Conservation (phyloP, 2,113 vertebrate genomes). For the Actinemys pallida region DNA sequence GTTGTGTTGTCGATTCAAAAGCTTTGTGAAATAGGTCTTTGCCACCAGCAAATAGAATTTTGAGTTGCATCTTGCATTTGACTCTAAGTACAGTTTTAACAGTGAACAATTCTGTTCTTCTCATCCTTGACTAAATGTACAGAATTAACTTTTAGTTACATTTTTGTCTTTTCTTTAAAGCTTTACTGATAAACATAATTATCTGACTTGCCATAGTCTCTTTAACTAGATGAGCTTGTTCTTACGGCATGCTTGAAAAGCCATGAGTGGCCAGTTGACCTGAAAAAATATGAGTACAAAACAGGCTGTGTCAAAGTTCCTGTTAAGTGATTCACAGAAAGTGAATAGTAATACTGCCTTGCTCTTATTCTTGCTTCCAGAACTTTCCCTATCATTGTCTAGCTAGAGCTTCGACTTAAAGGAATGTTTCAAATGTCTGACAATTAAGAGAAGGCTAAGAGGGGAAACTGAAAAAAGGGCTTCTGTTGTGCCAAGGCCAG, state of each 20-base stretch:
- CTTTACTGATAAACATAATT: not conserved
- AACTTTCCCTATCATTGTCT: not conserved
- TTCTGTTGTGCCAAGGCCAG: not conserved
- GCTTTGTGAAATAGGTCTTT: not conserved
- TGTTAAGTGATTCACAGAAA: not conserved
- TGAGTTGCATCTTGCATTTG: not conserved
- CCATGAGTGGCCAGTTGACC: constrained; percentile 12
- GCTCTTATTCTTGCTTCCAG: not conserved
- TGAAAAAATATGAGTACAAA: constrained; percentile 15
- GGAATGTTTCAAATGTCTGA: not conserved
- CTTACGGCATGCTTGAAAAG: not conserved
- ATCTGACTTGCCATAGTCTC: not conserved
- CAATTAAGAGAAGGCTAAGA: not conserved
- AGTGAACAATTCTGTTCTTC: not conserved
- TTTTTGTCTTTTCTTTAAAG: not conserved
- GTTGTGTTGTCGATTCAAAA: not conserved
- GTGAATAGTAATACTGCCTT: not conserved
- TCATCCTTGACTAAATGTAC: not conserved
- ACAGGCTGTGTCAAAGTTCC: not conserved
- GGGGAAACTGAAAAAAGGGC: no score
- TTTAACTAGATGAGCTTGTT: not conserved
- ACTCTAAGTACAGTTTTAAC: not conserved
- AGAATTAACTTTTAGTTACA: not conserved
- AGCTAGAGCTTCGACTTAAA: not conserved
- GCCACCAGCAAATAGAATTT: not conserved